Base-by-base conservation (phyloP, 2,888 invertebrate genomes). In the Heteromurus nitidus region DNA sequence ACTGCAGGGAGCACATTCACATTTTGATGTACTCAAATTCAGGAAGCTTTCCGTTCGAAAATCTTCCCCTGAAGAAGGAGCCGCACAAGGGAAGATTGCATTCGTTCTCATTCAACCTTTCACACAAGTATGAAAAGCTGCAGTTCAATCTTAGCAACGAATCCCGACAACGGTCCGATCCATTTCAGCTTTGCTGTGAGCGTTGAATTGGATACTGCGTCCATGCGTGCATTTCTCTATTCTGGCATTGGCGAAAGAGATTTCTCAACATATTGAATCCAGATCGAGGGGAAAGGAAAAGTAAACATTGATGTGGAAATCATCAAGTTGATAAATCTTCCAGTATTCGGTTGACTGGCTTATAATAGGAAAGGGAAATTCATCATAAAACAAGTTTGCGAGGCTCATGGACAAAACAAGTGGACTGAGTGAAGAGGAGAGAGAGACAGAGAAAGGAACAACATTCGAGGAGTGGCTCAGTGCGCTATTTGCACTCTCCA, bases 271-370 rank as follows among this genome's bases (percentile, higher is more conserved):
- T 36, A 36, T 9, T 9, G 13, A 36, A 9, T 9, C 5, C 36
- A 36, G 13, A 9, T 9, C 5, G 7, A 36, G 13, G 36, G 36
- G 36, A 9, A 65, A 65, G 65, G 20, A 60, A 77, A 76, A 77
- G 69, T 50, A 77, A 69, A 77, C 69, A 69, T 26, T 53, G 77
- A 69, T 58, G 77, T 62, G 76, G 76, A 76, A 77, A 77, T 77
- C 77, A 77, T 69, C 77, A 69, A 60, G 69, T 69, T 77, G 69
- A 69, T 62, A 77, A 77, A 69, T 69, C 64, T 68, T 50, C 58
- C 36, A 11, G 58, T 36, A 64, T 24, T 53, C 62, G 36, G 50
- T 62, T 69, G 67, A 55, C 20, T 68, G 69, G 53, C 62, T 69
- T 77, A 64, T 77, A 77, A 77, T 77, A 64, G 36, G 60, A 77